These are phyloP conservation scores for Labeo calbasu DNA, from an alignment of 2,797 vertebrate species.

Conservation along the genomic window DNA sequence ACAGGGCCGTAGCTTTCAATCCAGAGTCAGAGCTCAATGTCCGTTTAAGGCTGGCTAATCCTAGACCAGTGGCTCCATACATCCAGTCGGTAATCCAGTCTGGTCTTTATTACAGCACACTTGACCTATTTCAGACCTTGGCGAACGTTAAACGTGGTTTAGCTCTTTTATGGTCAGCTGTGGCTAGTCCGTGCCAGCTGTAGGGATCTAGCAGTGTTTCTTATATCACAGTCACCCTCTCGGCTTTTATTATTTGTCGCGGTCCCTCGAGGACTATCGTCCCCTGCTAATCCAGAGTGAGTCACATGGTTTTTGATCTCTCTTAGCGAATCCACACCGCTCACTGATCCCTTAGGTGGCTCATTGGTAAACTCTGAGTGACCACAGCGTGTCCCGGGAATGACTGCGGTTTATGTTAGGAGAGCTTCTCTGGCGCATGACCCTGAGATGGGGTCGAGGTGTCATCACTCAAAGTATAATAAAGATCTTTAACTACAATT, in stretches of 20 bases:
- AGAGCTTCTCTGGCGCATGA: neutral
- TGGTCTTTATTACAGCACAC: conserved; percentile 8
- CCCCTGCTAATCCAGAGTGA: conserved; percentile 70
- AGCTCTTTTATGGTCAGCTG: conserved; percentile 15
- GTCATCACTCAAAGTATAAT: neutral
- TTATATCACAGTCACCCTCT: conserved; percentile 14
- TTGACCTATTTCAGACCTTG: conserved; percentile 1
- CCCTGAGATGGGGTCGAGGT: neutral
- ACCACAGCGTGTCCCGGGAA: neutral
- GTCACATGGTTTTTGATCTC: conserved; percentile 71
- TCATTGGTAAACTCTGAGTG: conserved; percentile 46
- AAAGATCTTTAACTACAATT: neutral
- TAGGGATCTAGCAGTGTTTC: conserved; percentile 9
- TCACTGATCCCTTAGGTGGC: conserved; percentile 14
- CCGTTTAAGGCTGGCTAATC: neutral
- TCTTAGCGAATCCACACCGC: neutral
- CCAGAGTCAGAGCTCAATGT: conserved; percentile 44
- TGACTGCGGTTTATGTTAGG: neutral
- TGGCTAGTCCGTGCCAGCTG: conserved; percentile 11
- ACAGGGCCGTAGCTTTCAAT: conserved; percentile 52
- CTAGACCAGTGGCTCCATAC: conserved; percentile 10
- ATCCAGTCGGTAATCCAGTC: conserved; percentile 24
- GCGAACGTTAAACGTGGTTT: neutral
- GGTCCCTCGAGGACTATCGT: conserved; percentile 59
- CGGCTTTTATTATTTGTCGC: neutral